Base-by-base conservation (phyloP, 2,888 invertebrate species). In the Enchytraeus crypticus region DNA sequence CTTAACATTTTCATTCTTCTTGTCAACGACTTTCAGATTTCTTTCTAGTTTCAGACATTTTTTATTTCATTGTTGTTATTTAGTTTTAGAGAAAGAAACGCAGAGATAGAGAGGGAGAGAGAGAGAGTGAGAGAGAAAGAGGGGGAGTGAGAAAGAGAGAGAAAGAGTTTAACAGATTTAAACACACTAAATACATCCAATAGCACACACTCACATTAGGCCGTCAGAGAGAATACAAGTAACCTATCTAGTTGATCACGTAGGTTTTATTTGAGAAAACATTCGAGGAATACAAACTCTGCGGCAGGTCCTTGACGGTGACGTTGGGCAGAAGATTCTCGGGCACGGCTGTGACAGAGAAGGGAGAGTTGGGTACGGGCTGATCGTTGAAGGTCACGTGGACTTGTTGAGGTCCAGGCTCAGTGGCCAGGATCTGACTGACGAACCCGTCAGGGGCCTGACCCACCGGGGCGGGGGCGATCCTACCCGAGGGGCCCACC, bases 301-400 rank as follows among this genome's bases (percentile, higher is more conserved):
- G 86, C 78, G 90, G 89, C 51, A 92, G 82, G 71, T 90, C 90
- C 70, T 89, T 88, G 53, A 91, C 89, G 79, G 86, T 86, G 71
- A 91, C 86, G 79, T 89, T 89, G 57, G 88, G 87, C 14, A 90
- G 86, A 75, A 91, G 90, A 58, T 90, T 72, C 66, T 71, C 74
- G 43, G 79, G 73, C 64, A 76, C 73, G 5, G 79, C 75, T 51
- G 71, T 73, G 66, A 79, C 76, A 69, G 33, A 47, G 34, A 61
- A 21, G 11, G 61, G 61, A 43, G 51, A 57, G 34, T 51, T 57
- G 27, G 61, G 57, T n/a, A 61, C 61, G 11, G 56, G 61, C 14
- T 56, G 51, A 3, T 49, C 51, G 27, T 23, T 32, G 18, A 51
- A 55, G 29, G 38, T 33, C 8, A 61, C 61, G n/a, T n/a, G 21